These are phyloP conservation scores for Sebastes schlegelii DNA, from an alignment of 2,113 vertebrate genomes.

Conservation along the genomic window DNA sequence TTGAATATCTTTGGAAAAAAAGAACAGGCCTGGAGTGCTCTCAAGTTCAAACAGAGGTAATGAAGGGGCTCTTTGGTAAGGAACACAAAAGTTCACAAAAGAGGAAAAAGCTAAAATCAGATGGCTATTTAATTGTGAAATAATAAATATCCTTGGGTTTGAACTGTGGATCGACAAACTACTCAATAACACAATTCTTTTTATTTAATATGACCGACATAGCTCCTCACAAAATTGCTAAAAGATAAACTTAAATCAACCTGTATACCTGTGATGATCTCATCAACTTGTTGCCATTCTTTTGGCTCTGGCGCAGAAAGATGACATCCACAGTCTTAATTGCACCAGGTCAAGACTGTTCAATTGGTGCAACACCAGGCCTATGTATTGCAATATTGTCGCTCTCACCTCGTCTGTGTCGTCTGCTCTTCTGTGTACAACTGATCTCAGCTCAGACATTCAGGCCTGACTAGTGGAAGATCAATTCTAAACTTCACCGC, in stretches of 20 bases:
- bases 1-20: too few species aligned
- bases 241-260: background rate
- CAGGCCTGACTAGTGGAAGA: constrained; percentile 5
- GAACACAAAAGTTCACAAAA: too few species aligned
- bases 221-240: background rate
- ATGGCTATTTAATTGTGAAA: too few species aligned
- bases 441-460: constrained; percentile 13
- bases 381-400: background rate
- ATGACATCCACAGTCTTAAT: background rate
- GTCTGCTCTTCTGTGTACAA: background rate
- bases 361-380: background rate
- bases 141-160: too few species aligned
- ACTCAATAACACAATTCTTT: background rate
- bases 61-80: too few species aligned
- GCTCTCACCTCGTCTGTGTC: background rate
- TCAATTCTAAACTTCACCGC: constrained; percentile 2
- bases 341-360: background rate
- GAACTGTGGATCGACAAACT: background rate
- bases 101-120: too few species aligned
- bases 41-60: too few species aligned
- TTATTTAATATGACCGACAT: background rate
- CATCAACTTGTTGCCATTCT: background rate
- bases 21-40: too few species aligned
- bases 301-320: background rate
- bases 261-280: background rate